Evolutionary conservation across 2,113 vertebrate species (phyloP).

Genomic region (Nothoprocta perdicaria): DNA sequence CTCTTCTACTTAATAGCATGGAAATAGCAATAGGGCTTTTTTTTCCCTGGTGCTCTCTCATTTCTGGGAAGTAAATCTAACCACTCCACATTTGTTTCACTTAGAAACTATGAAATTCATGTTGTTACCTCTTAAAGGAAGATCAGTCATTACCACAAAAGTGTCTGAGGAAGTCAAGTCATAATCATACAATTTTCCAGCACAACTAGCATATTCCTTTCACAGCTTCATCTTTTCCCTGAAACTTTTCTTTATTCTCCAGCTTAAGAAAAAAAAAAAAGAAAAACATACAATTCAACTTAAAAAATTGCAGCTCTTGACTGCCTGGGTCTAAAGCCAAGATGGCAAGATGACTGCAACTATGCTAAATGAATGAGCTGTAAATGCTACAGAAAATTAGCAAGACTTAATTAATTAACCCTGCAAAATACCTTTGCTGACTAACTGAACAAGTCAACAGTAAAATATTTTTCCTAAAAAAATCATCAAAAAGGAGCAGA

Average conservation of each 20-base stretch:
- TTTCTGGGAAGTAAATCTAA: background rate
- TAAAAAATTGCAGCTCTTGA: background rate
- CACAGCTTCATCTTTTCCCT: background rate
- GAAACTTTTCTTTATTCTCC: background rate
- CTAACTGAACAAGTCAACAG: background rate
- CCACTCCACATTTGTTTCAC: background rate
- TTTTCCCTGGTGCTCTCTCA: background rate
- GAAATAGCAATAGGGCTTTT: background rate
- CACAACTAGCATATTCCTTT: background rate
- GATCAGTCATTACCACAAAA: background rate
- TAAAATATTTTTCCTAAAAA: conserved; percentile 27
- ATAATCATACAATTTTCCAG: background rate
- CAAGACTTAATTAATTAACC: conserved; percentile 16
- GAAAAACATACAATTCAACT: background rate
- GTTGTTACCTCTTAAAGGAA: background rate
- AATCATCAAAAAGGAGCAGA: background rate
- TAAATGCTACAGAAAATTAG: conserved; percentile 13
- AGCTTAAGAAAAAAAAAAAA: background rate
- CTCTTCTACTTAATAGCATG: background rate
- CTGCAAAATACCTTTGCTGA: background rate
- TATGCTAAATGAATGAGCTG: background rate
- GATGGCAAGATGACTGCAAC: background rate
- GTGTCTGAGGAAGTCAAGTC: background rate
- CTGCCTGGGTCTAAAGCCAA: background rate
- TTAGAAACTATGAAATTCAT: background rate